Base-by-base conservation (phyloP, 2,888 invertebrate species). In the Nephrotoma guestfalica region DNA sequence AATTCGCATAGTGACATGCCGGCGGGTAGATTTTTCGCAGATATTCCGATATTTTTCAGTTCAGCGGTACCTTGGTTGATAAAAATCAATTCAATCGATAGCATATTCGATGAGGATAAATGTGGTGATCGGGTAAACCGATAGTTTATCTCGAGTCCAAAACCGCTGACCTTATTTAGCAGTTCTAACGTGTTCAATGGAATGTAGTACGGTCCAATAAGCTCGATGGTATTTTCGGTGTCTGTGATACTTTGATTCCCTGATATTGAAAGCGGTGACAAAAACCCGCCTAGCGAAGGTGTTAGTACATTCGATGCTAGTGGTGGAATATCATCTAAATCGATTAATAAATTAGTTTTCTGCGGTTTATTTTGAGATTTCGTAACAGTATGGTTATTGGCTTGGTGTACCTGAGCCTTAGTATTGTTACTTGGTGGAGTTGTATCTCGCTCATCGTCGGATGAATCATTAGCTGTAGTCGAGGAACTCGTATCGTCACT, bases 121-220 rank as follows among this genome's bases (percentile, higher is more conserved):
- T 97, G 96, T 15, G 96, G 96, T 57, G 95, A 93, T 88, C 98
- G 94, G 0, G 95, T 94, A 92, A 96, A 98, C 88, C 96, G 93
- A 87, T 93, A 94, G 30, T 92, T 90, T 4, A 94, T 93, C 87
- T 93, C 92, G 86, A 96, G 91, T 0, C 96, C 96, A 87, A 92
- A 94, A 4, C 95, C 95, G 88, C 92, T 92, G 88, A 96, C 94
- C 91, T 95, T 95, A 88, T 95, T 94, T 9, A 97, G 89, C 87
- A 97, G 91, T 91, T 95, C 95, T 47, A 91, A 90, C 86, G 93
- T 92, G 88, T 93, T 93, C 18, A 93, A 90, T 84, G 95, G 94
- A 86, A 94, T 92, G 90, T 93, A 94, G 4, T 92, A 90, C 4
- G 95, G 93, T 11, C 94, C 93, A 11, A 94, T 94, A 30, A 94